Evolutionary conservation across 2,888 invertebrate genomes (phyloP), one percentile per base, ranked within the genome.

Genomic region (Epsilonema sp.): DNA sequence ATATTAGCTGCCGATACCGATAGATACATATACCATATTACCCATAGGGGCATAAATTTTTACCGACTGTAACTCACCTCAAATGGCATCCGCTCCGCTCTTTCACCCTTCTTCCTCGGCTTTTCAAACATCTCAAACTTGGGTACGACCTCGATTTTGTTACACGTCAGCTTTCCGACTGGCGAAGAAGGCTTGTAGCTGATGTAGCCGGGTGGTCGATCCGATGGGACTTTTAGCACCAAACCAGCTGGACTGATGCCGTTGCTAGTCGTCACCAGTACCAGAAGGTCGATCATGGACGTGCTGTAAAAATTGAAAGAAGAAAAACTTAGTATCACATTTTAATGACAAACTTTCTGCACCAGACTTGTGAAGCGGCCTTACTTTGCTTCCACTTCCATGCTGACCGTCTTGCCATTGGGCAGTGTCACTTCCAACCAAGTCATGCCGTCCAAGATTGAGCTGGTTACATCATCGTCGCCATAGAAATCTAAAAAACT

Each of bases 261-360:
- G 21, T 54, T 49, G 42, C 74, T 72, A 42, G 77, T 78, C 39
- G 79, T 75, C 54, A 79, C 74, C 61, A 78, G 78, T 45, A 80
- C 76, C 54, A 79, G 70, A 42, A 80, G 73, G 62, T 80, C 80
- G 77, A 79, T 77, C 78, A 80, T 79, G 31, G 79, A 79, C 23
- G 78, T 78, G 62, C 79, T 79, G 69, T 50, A 70, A 69, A 49
- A n/a, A n/a, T n/a, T n/a, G 48, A 46, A 50, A n/a, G n/a, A n/a
- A n/a, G n/a, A n/a, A n/a, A n/a, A n/a, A n/a, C n/a, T n/a, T n/a
- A n/a, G n/a, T n/a, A n/a, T n/a, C n/a, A n/a, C n/a, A n/a, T n/a
- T n/a, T n/a, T n/a, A n/a, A n/a, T n/a, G n/a, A n/a, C n/a, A n/a
- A n/a, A n/a, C n/a, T n/a, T n/a, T n/a, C n/a, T n/a, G n/a, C n/a